phyloP scores from a whole-genome alignment of 2,888 invertebrate genomes.

The Pollenia labialis region DNA sequence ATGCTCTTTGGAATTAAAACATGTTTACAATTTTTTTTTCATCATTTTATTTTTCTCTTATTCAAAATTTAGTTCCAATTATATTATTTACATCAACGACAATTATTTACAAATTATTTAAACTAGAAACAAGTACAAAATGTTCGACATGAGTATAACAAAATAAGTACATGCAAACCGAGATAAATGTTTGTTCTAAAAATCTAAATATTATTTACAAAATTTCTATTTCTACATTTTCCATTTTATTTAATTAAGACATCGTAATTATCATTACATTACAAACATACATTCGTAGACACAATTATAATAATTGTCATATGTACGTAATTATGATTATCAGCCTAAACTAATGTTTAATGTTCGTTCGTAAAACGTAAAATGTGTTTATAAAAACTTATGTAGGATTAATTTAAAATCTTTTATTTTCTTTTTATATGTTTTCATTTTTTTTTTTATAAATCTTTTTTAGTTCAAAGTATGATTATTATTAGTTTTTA shows the following conservation, averaged over 20 bases:
- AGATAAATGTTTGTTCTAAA: conserved; percentile 53
- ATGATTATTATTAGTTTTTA: conserved; percentile 43
- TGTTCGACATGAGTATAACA: background rate
- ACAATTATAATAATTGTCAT: conserved; percentile 27
- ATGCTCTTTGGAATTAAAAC: too few relatives aligned
- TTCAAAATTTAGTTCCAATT: too few relatives aligned
- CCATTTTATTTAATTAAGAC: conserved; percentile 51
- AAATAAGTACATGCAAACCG: conserved; percentile 19
- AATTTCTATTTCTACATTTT: conserved; percentile 2
- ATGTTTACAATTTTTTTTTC: too few relatives aligned
- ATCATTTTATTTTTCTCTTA: too few relatives aligned
- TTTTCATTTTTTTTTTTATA: background rate
- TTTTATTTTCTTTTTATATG: conserved; percentile 30
- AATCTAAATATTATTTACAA: conserved; percentile 6
- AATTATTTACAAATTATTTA: too few relatives aligned
- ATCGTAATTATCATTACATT: conserved; percentile 37
- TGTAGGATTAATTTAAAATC: conserved; percentile 8
- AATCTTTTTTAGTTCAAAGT: conserved; percentile 25
- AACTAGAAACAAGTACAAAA: too few relatives aligned
- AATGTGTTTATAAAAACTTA: background rate
- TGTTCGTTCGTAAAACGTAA: background rate
- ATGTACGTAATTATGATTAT: conserved; percentile 28
- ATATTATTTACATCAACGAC: too few relatives aligned
- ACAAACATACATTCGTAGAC: background rate
- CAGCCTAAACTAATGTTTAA: conserved; percentile 11